These are phyloP conservation scores for Diabrotica balteata DNA, from an alignment of 2,888 invertebrate species.

Conservation along the genomic window DNA sequence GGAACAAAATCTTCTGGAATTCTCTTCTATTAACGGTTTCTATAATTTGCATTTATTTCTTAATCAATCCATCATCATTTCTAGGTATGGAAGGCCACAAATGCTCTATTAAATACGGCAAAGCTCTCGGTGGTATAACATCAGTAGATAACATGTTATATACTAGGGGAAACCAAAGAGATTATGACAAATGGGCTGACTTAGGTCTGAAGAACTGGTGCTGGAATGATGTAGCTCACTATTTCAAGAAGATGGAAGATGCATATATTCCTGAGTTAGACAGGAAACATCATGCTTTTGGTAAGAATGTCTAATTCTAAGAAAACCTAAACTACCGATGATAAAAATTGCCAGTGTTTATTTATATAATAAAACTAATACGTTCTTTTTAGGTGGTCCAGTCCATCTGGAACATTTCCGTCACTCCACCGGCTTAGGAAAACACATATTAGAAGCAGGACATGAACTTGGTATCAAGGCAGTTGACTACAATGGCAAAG, in stretches of 20 bases:
- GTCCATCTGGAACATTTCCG: constrained; percentile 62
- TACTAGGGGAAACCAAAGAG: constrained; percentile 72
- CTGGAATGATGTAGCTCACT: constrained; percentile 74
- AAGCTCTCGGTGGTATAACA: constrained; percentile 82
- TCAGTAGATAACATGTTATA: constrained; percentile 85
- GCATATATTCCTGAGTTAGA: constrained; percentile 68
- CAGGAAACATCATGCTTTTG: constrained; percentile 48
- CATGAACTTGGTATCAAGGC: constrained; percentile 67
- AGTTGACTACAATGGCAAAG: constrained; percentile 69
- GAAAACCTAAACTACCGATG: too few relatives aligned
- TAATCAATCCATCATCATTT: too few relatives aligned
- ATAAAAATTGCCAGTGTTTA: too few relatives aligned
- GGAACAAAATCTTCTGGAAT: too few relatives aligned
- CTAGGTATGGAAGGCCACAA: constrained; percentile 47
- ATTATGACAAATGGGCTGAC: constrained; percentile 79
- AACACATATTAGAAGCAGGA: constrained; percentile 68
- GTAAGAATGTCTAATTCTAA: constrained; percentile 8
- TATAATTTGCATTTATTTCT: too few relatives aligned
- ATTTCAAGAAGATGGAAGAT: constrained; percentile 81
- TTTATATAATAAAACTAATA: too few relatives aligned
- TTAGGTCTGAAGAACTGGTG: constrained; percentile 78
- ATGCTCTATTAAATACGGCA: constrained; percentile 63
- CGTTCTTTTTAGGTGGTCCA: constrained; percentile 58
- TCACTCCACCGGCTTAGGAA: constrained; percentile 35
- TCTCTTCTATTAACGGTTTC: too few relatives aligned